A percentile compares a stretch with the other conserved stretches of the same genome.
These are phyloP conservation scores for Sitophilus oryzae DNA, from an alignment of 1,140 invertebrate species.

Conservation along the genomic window DNA sequence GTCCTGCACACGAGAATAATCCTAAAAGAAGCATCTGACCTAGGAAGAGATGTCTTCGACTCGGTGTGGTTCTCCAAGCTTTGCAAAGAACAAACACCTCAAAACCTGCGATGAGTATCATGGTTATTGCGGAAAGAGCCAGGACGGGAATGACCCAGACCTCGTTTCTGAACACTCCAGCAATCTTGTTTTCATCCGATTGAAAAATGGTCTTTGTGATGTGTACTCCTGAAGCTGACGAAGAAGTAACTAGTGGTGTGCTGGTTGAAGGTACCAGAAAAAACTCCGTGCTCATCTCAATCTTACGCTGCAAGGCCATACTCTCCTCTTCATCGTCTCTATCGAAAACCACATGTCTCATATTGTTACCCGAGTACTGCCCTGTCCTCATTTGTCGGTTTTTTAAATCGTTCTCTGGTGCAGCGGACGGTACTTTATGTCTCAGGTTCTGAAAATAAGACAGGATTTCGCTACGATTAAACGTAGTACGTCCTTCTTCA, in stretches of 20 bases:
- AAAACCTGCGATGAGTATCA: slow-evolving; percentile 75
- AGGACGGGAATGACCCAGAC: slow-evolving; percentile 83
- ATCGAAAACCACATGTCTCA: background rate
- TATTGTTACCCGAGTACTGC: background rate
- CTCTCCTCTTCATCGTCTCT: slow-evolving; percentile 13
- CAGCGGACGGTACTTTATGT: background rate
- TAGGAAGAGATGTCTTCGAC: slow-evolving; percentile 79
- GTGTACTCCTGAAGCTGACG: slow-evolving; percentile 32
- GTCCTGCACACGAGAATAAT: slow-evolving; percentile 73
- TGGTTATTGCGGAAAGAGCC: slow-evolving; percentile 68
- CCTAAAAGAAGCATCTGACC: slow-evolving; percentile 86
- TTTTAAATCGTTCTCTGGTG: background rate
- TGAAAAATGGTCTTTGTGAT: slow-evolving; percentile 29
- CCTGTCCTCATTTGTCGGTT: background rate
- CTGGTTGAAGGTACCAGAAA: slow-evolving; percentile 57
- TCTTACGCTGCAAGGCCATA: slow-evolving; percentile 43
- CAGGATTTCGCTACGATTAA: no score
- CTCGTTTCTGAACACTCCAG: slow-evolving; percentile 58
- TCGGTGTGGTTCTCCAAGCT: slow-evolving; percentile 74
- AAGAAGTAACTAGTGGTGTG: slow-evolving; percentile 35
- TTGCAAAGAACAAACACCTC: slow-evolving; percentile 88
- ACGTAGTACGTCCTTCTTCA: no score
- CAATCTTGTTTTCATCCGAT: slow-evolving; percentile 29
- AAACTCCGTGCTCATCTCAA: slow-evolving; percentile 73
- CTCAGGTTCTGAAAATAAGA: background rate